Conservation (phyloP, 2,113 vertebrate species). For the Eupsittula cactorum region DNA sequence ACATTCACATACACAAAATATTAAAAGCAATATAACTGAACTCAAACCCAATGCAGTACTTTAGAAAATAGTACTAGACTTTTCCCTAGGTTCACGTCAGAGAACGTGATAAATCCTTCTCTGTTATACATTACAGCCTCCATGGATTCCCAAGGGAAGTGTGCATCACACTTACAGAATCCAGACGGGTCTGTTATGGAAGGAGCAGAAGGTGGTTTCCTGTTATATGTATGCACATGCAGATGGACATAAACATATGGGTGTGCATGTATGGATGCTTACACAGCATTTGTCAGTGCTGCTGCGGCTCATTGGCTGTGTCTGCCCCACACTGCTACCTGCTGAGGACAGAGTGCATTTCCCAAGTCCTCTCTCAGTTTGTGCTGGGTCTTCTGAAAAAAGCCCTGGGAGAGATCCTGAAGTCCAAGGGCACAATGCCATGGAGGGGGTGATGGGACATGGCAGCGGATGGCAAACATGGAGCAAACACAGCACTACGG, state of each 20-base stretch:
- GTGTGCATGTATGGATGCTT: not conserved
- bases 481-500: not conserved
- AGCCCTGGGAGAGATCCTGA: not conserved
- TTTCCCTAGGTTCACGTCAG: not conserved
- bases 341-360: not conserved
- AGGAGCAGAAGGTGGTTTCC: not conserved
- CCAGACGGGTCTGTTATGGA: not conserved
- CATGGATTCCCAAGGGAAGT: not conserved
- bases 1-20: conserved; percentile 46
- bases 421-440: not conserved
- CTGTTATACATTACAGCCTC: not conserved
- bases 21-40: conserved; percentile 31
- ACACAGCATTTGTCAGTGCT: not conserved
- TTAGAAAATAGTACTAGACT: not conserved
- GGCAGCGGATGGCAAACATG: fast-evolving
- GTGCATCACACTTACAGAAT: not conserved
- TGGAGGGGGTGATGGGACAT: not conserved
- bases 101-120: not conserved
- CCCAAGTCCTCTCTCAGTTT: not conserved
- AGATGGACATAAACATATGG: not conserved
- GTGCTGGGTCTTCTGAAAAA: not conserved
- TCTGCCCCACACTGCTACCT: not conserved
- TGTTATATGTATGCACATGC: not conserved
- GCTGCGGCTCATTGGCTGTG: not conserved
- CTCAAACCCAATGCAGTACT: not conserved